Evolutionary conservation across 2,113 vertebrate species (phyloP).

Genomic region (Falcunculus frontatus): DNA sequence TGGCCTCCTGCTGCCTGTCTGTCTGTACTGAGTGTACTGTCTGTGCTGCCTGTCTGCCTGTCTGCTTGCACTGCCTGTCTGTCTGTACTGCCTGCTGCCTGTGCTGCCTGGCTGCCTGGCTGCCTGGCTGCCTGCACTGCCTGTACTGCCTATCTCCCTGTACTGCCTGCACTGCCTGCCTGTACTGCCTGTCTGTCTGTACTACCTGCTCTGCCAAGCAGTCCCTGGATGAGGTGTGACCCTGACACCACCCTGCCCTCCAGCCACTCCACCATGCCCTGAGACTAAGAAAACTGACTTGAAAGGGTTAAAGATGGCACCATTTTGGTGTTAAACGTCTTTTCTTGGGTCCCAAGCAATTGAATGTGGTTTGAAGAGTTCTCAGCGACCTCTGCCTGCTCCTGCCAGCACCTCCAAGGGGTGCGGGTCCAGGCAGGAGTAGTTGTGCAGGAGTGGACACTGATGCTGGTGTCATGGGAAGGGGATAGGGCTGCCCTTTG

Average conservation of each 20-base stretch:
- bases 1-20: too few species aligned
- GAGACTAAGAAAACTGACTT: not conserved
- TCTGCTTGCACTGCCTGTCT: too few species aligned
- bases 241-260: fast-evolving
- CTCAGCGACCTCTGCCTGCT: not conserved
- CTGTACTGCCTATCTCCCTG: too few species aligned
- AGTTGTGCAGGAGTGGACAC: fast-evolving
- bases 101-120: too few species aligned
- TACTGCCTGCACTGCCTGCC: too few species aligned
- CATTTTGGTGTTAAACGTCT: not conserved
- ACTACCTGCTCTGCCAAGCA: not conserved
- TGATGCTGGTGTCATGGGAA: fast-evolving
- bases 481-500: not conserved
- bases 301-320: not conserved
- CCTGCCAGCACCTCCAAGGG: not conserved
- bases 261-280: fast-evolving
- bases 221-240: not conserved
- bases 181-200: too few species aligned
- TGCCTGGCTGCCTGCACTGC: too few species aligned
- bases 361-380: not conserved
- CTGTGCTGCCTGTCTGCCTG: too few species aligned
- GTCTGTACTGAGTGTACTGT: too few species aligned
- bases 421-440: fast-evolving
- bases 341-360: not conserved
- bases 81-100: too few species aligned